Conservation (phyloP, 1,140 invertebrate genomes). For the Ostrea edulis region DNA sequence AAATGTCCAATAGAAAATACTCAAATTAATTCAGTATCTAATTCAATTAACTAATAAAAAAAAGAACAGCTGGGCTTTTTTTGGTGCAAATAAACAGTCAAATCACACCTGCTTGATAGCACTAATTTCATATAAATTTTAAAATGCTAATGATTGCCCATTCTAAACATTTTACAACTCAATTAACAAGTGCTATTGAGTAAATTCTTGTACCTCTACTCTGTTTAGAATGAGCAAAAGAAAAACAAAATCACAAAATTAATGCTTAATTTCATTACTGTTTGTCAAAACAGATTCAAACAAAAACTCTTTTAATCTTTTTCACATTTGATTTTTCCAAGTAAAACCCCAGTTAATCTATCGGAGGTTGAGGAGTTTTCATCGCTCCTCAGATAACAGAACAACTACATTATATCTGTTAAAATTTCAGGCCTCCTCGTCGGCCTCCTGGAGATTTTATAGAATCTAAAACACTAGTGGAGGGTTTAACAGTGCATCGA, state of each 20-base stretch:
- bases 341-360: not conserved
- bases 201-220: not conserved
- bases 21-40: not conserved
- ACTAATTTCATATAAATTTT: no score
- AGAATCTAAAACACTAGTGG: not conserved
- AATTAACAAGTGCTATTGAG: not conserved
- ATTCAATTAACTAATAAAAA: not conserved
- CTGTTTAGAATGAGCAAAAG: not conserved
- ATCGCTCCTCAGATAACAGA: not conserved
- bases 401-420: not conserved
- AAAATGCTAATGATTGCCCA: no score
- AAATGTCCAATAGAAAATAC: no score
- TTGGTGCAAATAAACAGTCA: not conserved
- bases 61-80: not conserved
- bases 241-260: not conserved
- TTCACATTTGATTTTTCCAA: slow-evolving; percentile 22
- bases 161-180: not conserved
- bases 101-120: not conserved
- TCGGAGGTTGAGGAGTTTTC: not conserved
- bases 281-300: not conserved
- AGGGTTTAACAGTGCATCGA: slow-evolving; percentile 8
- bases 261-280: no score
- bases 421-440: not conserved
- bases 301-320: not conserved
- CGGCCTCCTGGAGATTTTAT: not conserved